phyloP scores from a whole-genome alignment of 2,888 invertebrate genomes.

The Caenorhabditis drosophilae region DNA sequence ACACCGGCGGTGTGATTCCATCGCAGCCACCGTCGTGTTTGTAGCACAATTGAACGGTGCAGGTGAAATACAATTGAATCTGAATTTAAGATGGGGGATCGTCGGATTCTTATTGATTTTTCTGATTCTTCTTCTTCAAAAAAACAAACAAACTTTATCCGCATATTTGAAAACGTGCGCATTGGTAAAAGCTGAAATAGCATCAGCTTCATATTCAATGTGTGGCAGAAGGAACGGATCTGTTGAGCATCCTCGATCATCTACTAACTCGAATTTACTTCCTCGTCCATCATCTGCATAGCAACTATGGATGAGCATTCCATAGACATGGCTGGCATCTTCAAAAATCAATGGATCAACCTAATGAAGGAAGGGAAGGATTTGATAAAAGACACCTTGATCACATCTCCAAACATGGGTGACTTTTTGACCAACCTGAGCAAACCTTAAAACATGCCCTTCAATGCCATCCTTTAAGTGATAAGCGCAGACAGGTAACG shows the following conservation, averaged over 20 bases:
- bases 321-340: constrained; percentile 65
- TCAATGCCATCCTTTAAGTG: constrained; percentile 56
- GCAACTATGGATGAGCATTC: constrained; percentile 67
- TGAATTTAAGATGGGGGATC: constrained; percentile 11
- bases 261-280: constrained; percentile 66
- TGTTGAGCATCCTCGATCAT: constrained; percentile 66
- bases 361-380: too few relatives aligned
- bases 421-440: constrained; percentile 58
- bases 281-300: constrained; percentile 69
- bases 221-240: constrained; percentile 62
- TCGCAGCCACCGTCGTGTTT: constrained; percentile 68
- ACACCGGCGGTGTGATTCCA: constrained; percentile 55
- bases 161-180: constrained; percentile 69
- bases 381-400: constrained; percentile 51
- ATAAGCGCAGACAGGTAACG: constrained; percentile 66
- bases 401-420: constrained; percentile 69
- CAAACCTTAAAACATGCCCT: constrained; percentile 50
- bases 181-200: constrained; percentile 53
- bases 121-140: not conserved
- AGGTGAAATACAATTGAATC: constrained; percentile 67
- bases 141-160: constrained; percentile 63
- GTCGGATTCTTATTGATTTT: too few relatives aligned
- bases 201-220: constrained; percentile 43
- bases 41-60: constrained; percentile 69
- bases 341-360: constrained; percentile 9